A percentile compares a stretch with the other conserved stretches of the same genome.
Conservation (phyloP, 1,140 invertebrate genomes). For the Muscidifurax raptorellus region DNA sequence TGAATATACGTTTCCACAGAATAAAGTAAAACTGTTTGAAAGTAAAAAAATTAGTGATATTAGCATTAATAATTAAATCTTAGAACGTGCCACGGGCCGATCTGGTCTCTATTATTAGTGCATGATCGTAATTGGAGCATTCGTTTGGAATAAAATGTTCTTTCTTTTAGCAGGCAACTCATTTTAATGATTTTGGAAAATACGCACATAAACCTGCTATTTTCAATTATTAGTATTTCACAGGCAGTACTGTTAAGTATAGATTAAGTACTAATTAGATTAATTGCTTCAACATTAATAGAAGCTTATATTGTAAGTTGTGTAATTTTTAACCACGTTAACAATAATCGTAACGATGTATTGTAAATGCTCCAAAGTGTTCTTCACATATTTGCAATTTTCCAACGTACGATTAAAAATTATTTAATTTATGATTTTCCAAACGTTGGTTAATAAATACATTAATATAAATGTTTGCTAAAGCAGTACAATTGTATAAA, state of each 20-base stretch:
- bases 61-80: slow-evolving; percentile 19
- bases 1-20: not conserved
- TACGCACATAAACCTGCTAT: not conserved
- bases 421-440: slow-evolving; percentile 6
- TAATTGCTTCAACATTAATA: slow-evolving; percentile 13
- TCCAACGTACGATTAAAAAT: not conserved
- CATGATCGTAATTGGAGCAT: not conserved
- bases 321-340: slow-evolving; percentile 17
- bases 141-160: not conserved
- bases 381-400: slow-evolving; percentile 13
- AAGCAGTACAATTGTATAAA: slow-evolving; percentile 18
- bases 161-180: not conserved
- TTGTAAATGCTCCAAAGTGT: slow-evolving; percentile 12
- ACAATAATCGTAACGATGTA: not conserved
- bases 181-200: slow-evolving; percentile 15
- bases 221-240: slow-evolving; percentile 8
- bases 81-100: not conserved
- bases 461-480: slow-evolving; percentile 3
- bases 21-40: slow-evolving; percentile 10
- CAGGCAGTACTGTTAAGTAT: slow-evolving; percentile 20
- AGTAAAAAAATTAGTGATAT: slow-evolving; percentile 36
- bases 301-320: no score
- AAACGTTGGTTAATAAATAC: not conserved
- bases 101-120: not conserved
- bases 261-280: slow-evolving; percentile 6